A percentile compares a stretch with the other conserved stretches of the same genome.
phyloP scores from a whole-genome alignment of 1,140 invertebrate species.

The Heterodera carotae region DNA sequence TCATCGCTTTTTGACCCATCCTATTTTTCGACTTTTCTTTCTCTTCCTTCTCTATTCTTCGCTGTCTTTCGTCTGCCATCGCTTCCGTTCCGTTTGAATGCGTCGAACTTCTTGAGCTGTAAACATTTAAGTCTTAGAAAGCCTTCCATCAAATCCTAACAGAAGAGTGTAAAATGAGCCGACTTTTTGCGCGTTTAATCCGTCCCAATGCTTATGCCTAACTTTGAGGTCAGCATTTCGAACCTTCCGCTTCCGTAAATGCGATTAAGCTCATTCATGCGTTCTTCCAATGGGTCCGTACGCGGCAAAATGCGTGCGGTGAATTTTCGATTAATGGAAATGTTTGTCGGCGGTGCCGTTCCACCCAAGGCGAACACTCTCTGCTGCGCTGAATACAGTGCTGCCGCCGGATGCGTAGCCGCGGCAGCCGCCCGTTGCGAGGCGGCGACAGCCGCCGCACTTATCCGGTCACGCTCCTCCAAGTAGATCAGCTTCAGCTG shows the following conservation, averaged over 20 bases:
- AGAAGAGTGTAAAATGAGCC: too few species aligned
- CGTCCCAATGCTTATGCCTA: too few species aligned
- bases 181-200: too few species aligned
- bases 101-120: background rate
- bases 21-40: background rate
- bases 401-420: background rate
- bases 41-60: background rate
- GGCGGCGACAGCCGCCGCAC: background rate
- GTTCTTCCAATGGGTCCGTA: constrained; percentile 33
- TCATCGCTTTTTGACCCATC: background rate
- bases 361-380: background rate
- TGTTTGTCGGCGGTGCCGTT: background rate
- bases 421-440: constrained; percentile 23
- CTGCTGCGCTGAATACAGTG: constrained; percentile 18
- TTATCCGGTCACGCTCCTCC: constrained; percentile 54
- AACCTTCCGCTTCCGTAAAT: constrained; percentile 34
- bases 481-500: constrained; percentile 62
- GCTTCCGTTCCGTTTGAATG: background rate
- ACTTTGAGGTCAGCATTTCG: too few species aligned
- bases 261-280: constrained; percentile 23
- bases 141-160: too few species aligned
- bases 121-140: too few species aligned
- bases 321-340: constrained; percentile 10
- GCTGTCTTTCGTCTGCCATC: background rate
- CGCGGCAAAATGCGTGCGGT: constrained; percentile 10